Conservation (phyloP, 2,113 vertebrate genomes). For the Corythaixoides concolor region DNA sequence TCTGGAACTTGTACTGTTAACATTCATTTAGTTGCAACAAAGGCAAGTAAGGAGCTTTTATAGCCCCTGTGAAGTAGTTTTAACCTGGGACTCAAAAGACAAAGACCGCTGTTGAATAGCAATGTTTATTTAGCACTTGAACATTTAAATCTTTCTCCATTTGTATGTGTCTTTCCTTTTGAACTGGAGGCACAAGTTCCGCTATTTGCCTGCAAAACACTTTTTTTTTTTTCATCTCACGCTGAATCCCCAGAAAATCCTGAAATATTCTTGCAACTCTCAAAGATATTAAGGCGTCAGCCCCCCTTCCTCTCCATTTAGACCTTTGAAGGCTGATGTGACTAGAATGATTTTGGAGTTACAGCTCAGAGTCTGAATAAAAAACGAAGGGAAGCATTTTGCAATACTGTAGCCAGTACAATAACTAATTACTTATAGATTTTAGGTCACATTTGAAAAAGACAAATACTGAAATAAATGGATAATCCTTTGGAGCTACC, state of each 20-base stretch:
- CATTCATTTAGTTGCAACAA: constrained; percentile 27
- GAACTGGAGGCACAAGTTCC: constrained; percentile 63
- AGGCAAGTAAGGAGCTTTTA: background rate
- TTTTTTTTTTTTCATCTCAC: constrained; percentile 51
- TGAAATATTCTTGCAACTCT: constrained; percentile 78
- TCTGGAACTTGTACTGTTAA: background rate
- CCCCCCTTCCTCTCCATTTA: constrained; percentile 69
- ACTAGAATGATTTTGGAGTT: constrained; percentile 76
- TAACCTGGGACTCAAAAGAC: constrained; percentile 63
- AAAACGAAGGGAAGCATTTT: constrained; percentile 74
- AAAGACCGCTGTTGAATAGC: background rate
- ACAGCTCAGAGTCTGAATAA: constrained; percentile 70
- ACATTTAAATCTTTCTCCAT: constrained; percentile 66
- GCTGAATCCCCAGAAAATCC: constrained; percentile 77
- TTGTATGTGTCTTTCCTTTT: constrained; percentile 69
- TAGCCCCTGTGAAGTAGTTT: constrained; percentile 46
- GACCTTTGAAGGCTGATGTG: constrained; percentile 79
- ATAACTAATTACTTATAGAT: constrained; percentile 83
- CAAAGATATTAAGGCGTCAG: constrained; percentile 73
- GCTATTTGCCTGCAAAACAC: constrained; percentile 62
- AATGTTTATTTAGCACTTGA: constrained; percentile 57
- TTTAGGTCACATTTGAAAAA: constrained; percentile 81
- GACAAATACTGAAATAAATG: constrained; percentile 78
- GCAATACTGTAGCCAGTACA: constrained; percentile 50
- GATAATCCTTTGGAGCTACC: constrained; percentile 60